phyloP scores from a whole-genome alignment of 2,113 vertebrate species.

The Alexandromys fortis region DNA sequence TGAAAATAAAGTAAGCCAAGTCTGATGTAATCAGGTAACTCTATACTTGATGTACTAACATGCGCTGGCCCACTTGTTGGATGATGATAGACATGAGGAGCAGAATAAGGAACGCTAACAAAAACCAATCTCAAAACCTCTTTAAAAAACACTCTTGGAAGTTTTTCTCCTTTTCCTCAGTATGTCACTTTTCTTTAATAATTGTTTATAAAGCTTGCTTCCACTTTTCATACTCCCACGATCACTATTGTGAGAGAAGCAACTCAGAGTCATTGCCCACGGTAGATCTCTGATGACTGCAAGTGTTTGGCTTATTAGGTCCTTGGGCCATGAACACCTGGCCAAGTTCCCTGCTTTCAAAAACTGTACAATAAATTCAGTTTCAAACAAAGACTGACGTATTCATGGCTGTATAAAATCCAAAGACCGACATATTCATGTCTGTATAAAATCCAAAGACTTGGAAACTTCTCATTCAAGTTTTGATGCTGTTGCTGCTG shows the following conservation, averaged over 20 bases:
- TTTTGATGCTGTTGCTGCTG: too few relatives aligned
- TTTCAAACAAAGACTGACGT: constrained; percentile 9
- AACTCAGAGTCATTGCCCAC: background rate
- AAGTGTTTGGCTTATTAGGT: background rate
- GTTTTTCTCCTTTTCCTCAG: background rate
- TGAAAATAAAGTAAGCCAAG: background rate
- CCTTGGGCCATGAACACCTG: background rate
- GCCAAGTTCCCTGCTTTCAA: background rate
- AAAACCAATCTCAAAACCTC: background rate
- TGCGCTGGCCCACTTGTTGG: background rate
- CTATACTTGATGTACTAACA: background rate
- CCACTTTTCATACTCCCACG: background rate
- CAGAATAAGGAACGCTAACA: background rate
- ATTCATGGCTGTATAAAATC: background rate
- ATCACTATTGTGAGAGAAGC: background rate
- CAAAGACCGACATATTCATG: background rate
- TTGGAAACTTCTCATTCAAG: background rate
- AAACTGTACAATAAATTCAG: background rate
- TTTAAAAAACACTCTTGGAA: background rate
- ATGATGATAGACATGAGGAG: background rate
- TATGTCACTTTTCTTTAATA: background rate
- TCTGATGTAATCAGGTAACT: background rate
- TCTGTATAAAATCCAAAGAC: background rate
- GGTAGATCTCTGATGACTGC: background rate
- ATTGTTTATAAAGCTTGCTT: background rate